Evolutionary conservation across 2,113 vertebrate genomes (phyloP).

Genomic region (Thymallus thymallus): DNA sequence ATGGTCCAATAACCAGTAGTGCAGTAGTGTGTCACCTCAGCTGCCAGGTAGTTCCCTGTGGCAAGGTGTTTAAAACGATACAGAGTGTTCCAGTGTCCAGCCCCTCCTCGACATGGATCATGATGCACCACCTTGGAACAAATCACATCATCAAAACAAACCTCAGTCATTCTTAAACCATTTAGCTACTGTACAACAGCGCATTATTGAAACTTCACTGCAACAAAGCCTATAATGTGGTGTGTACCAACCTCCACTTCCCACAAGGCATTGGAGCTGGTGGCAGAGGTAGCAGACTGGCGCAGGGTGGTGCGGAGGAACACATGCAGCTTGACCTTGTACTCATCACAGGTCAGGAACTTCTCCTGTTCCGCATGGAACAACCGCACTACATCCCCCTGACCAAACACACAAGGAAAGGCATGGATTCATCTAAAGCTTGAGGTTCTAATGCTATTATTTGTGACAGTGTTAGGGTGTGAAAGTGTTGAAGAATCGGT

Average conservation of each 20-base stretch:
- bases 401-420: not conserved
- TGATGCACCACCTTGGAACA: constrained; percentile 89
- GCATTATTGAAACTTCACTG: too few relatives aligned
- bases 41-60: constrained; percentile 92
- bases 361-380: constrained; percentile 98
- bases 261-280: constrained; percentile 97
- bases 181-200: too few relatives aligned
- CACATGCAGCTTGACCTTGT: constrained; percentile 88
- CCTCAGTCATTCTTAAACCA: too few relatives aligned
- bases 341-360: constrained; percentile 95
- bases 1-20: not conserved
- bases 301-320: constrained; percentile 92
- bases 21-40: constrained; percentile 78
- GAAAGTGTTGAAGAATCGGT: not conserved
- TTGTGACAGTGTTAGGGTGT: not conserved
- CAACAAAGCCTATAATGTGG: not conserved
- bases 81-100: constrained; percentile 94
- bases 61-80: constrained; percentile 96
- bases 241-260: constrained; percentile 87
- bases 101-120: constrained; percentile 91
- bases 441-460: not conserved
- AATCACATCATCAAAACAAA: too few relatives aligned
- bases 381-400: constrained; percentile 94
- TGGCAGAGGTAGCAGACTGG: constrained; percentile 92
- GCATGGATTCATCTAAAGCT: not conserved